phyloP scores from a whole-genome alignment of 1,140 invertebrate genomes.

The Choristoneura fumiferana region DNA sequence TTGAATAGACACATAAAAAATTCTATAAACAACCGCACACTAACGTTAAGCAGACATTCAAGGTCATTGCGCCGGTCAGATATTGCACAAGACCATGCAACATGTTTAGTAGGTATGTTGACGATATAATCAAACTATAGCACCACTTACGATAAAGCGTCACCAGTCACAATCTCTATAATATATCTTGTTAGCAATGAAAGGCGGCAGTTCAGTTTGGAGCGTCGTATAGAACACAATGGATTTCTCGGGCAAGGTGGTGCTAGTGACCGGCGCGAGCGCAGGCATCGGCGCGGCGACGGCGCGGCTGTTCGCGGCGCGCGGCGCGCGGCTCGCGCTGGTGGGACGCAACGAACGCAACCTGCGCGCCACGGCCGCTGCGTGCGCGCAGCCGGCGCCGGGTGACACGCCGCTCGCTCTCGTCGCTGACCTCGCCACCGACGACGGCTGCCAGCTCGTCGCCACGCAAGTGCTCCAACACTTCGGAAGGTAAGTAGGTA shows the following conservation, averaged over 20 bases:
- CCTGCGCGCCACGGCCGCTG: constrained; percentile 74
- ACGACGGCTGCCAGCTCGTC: not conserved
- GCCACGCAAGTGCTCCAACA: constrained; percentile 10
- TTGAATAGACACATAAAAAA: no score
- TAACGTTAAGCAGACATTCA: no score
- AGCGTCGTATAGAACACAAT: constrained; percentile 41
- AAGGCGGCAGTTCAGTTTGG: no score
- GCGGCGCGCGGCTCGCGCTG: constrained; percentile 83
- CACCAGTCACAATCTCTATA: no score
- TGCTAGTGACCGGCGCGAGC: constrained; percentile 86
- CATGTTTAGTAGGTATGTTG: no score
- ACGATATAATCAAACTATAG: no score
- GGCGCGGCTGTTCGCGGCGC: constrained; percentile 83
- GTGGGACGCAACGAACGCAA: constrained; percentile 84
- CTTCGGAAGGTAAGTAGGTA: constrained; percentile 18
- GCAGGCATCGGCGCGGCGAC: constrained; percentile 90
- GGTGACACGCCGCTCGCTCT: not conserved
- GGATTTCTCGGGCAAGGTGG: constrained; percentile 79
- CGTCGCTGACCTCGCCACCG: constrained; percentile 1
- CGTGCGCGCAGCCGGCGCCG: constrained; percentile 60
- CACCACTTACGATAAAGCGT: no score
- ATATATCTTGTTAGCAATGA: no score
- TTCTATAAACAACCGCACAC: no score
- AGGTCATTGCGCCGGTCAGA: no score
- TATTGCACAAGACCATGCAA: no score